A percentile compares a stretch with the other conserved stretches of the same genome.
Evolutionary conservation across 2,888 invertebrate species (phyloP).

Genomic region (Trachelus troglodyta): DNA sequence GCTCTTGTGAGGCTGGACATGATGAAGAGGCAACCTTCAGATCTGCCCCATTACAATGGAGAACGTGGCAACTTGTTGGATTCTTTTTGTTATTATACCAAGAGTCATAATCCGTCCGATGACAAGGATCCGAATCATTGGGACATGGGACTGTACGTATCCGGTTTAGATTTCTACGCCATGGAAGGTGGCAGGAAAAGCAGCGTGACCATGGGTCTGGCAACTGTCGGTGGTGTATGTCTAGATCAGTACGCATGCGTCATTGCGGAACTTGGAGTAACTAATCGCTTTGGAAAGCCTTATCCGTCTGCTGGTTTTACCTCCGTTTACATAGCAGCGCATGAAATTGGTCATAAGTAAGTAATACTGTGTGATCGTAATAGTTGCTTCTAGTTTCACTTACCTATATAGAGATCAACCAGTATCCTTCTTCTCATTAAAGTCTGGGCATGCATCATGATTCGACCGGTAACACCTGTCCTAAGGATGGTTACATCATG

Average conservation of each 20-base stretch:
- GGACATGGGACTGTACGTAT: constrained; percentile 83
- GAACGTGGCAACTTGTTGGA: constrained; percentile 78
- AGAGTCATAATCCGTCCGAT: constrained; percentile 73
- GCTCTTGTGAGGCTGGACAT: constrained; percentile 79
- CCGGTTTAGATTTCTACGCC: constrained; percentile 82
- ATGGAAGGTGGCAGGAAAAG: constrained; percentile 77
- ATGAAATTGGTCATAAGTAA: constrained; percentile 88
- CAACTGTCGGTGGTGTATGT: constrained; percentile 84
- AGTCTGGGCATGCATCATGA: constrained; percentile 87
- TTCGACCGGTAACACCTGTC: constrained; percentile 77
- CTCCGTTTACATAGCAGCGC: constrained; percentile 84
- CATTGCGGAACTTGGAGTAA: constrained; percentile 82
- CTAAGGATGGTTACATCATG: constrained; percentile 84
- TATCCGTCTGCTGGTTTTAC: constrained; percentile 88
- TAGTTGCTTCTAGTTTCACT: constrained; percentile 9
- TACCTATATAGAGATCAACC: neutral
- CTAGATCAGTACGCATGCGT: constrained; percentile 79
- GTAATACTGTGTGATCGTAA: constrained; percentile 44
- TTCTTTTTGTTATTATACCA: constrained; percentile 80
- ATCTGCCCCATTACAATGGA: constrained; percentile 74
- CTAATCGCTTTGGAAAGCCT: constrained; percentile 79
- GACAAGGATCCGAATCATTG: constrained; percentile 80
- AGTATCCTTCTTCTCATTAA: constrained; percentile 33
- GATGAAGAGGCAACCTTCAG: constrained; percentile 74
- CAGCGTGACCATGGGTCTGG: constrained; percentile 83